These are phyloP conservation scores for Clytia hemisphaerica DNA, from an alignment of 30 jellyfish, hydroid and myxozoan species.

Conservation along the genomic window DNA sequence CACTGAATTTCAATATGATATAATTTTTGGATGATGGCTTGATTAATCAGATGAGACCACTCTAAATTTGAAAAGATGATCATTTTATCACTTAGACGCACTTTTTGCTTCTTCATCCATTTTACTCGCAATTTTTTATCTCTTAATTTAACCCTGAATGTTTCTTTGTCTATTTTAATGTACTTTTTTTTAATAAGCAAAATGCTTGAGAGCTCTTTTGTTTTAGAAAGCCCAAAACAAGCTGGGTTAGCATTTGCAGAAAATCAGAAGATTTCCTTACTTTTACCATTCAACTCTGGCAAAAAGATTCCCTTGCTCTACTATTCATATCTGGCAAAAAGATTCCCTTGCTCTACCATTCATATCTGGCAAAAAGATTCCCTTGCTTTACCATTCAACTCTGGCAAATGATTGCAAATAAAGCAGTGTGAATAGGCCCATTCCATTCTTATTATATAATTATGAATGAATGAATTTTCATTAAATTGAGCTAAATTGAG, in stretches of 20 bases:
- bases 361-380: background rate
- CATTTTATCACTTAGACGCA: too few relatives aligned
- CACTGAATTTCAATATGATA: too few relatives aligned
- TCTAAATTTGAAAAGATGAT: too few relatives aligned
- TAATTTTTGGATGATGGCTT: too few relatives aligned
- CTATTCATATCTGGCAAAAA: background rate
- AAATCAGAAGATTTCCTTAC: background rate
- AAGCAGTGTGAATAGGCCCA: background rate
- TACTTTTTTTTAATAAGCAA: background rate
- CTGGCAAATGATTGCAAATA: constrained; percentile 57
- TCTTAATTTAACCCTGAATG: too few relatives aligned
- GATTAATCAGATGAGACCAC: too few relatives aligned
- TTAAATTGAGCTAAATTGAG: background rate
- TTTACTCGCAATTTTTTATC: too few relatives aligned
- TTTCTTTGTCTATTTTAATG: background rate
- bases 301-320: background rate
- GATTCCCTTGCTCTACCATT: background rate
- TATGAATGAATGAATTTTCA: background rate
- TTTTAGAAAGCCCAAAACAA: too few relatives aligned
- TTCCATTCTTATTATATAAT: too few relatives aligned
- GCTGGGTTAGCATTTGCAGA: too few relatives aligned
- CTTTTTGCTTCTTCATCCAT: too few relatives aligned
- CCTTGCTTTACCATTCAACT: constrained; percentile 40
- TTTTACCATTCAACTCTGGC: background rate
- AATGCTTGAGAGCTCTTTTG: background rate